A percentile compares a stretch with the other conserved stretches of the same genome.
phyloP scores from a whole-genome alignment of 2,113 vertebrate genomes.

The Picathartes gymnocephalus region DNA sequence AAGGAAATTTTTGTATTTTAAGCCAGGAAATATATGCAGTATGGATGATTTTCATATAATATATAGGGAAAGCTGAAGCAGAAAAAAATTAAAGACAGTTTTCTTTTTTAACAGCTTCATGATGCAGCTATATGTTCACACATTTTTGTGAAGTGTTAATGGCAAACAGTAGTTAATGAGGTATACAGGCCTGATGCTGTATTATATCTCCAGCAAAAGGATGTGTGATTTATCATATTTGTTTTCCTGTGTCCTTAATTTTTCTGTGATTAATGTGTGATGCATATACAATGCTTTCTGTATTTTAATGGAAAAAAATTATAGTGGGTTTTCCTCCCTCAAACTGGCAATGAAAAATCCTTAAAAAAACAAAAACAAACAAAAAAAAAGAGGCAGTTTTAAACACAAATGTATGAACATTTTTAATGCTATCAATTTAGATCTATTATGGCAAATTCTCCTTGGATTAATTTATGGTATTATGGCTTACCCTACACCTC shows the following conservation, averaged over 20 bases:
- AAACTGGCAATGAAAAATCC: background rate
- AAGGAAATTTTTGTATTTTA: background rate
- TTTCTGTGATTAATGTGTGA: conserved; percentile 29
- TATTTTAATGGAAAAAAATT: background rate
- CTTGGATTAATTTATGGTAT: conserved; percentile 24
- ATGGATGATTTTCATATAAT: background rate
- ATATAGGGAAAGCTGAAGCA: background rate
- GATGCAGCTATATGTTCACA: background rate
- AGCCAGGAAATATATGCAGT: background rate
- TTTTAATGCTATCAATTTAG: background rate
- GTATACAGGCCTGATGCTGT: background rate
- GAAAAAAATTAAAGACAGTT: background rate
- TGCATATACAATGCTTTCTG: background rate
- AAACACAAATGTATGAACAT: background rate
- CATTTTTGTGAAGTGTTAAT: background rate
- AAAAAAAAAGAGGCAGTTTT: background rate
- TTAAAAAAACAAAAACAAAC: background rate
- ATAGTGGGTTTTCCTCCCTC: rapidly evolving
- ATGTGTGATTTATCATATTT: conserved; percentile 26
- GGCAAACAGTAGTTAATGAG: background rate
- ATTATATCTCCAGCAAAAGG: background rate
- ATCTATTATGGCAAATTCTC: conserved; percentile 3
- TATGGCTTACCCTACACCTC: background rate
- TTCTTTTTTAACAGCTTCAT: background rate
- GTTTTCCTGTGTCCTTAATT: conserved; percentile 19